Percentiles rank a stretch among this genome's conserved stretches.
Conservation (phyloP, 2,888 invertebrate genomes). For the Drosophila suboccidentalis region DNA sequence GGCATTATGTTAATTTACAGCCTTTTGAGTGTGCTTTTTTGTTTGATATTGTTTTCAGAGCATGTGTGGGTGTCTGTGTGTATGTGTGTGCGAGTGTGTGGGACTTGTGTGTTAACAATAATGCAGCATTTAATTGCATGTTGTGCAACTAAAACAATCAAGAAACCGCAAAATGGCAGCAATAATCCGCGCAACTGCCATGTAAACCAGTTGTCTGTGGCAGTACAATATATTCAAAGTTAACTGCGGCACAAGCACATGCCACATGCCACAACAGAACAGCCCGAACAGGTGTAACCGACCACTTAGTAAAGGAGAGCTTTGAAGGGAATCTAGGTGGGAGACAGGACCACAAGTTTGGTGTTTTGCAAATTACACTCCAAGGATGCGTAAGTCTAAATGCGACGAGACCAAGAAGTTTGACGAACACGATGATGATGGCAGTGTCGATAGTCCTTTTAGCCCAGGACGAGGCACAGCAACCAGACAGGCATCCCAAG, state of each 20-base stretch:
- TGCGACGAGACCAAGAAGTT: constrained; percentile 34
- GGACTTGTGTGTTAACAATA: constrained; percentile 11
- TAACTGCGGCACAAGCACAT: constrained; percentile 29
- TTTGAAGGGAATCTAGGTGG: neutral
- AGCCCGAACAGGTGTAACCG: constrained; percentile 38
- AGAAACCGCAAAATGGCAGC: constrained; percentile 59
- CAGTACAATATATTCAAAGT: constrained; percentile 46
- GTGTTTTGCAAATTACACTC: constrained; percentile 63
- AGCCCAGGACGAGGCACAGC: neutral
- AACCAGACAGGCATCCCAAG: constrained; percentile 18
- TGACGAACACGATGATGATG: constrained; percentile 35
- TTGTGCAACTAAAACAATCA: constrained; percentile 67
- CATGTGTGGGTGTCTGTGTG: neutral
- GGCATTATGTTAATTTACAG: constrained; percentile 77
- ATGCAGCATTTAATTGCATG: constrained; percentile 67
- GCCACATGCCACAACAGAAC: constrained; percentile 4
- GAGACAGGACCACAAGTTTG: constrained; percentile 34
- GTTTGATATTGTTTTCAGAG: constrained; percentile 20
- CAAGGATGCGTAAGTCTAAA: constrained; percentile 54
- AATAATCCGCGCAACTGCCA: constrained; percentile 51
- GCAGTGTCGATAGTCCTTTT: constrained; percentile 45
- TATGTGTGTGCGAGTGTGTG: neutral
- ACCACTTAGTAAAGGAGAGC: constrained; percentile 15
- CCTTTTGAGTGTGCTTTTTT: constrained; percentile 31
- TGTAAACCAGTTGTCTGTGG: constrained; percentile 64